Evolutionary conservation across 2,888 invertebrate genomes (phyloP), one percentile per base, ranked within the genome.

Genomic region (Tortricodes alternella): DNA sequence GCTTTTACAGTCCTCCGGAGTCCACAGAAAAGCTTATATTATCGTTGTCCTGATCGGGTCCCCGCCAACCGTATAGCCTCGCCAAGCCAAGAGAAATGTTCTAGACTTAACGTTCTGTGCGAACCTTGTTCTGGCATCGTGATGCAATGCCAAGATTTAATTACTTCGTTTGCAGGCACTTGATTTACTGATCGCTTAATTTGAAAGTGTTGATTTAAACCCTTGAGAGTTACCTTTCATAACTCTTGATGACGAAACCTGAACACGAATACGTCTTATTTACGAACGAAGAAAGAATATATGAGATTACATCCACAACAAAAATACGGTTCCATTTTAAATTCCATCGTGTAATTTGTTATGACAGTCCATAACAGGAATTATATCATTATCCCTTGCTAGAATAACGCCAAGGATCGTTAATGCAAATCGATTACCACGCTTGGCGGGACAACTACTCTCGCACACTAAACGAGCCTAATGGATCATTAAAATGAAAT

Each of bases 151-250:
- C 56, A 56, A 68, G 66, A 76, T 83, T 86, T 85, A 86, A 87
- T 87, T 85, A 83, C 82, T 74, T 70, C 70, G 74, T 74, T 78
- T 74, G 68, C 74, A 72, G 73, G 73, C 73, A 68, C 66, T 73
- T 82, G 78, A 86, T 83, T 85, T 84, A 85, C 74, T 74, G 69
- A 70, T 72, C 73, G 67, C 70, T 81, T 82, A 81, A 82, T 81
- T 76, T 79, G 75, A 79, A 78, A 76, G 79, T 79, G 82, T 80
- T 84, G 83, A 84, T 83, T 82, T 79, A 83, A 81, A 70, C 67
- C 76, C 76, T 74, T 64, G 65, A 60, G 62, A 62, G 66, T 65
- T 62, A 39, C 62, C 60, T 64, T 67, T 61, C 73, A 71, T 65
- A 68, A 73, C 69, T 66, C 65, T 65, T 68, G 61, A 65, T 63